Conservation (phyloP, 1,140 invertebrate genomes). For the Drosophila quadrilineata region DNA sequence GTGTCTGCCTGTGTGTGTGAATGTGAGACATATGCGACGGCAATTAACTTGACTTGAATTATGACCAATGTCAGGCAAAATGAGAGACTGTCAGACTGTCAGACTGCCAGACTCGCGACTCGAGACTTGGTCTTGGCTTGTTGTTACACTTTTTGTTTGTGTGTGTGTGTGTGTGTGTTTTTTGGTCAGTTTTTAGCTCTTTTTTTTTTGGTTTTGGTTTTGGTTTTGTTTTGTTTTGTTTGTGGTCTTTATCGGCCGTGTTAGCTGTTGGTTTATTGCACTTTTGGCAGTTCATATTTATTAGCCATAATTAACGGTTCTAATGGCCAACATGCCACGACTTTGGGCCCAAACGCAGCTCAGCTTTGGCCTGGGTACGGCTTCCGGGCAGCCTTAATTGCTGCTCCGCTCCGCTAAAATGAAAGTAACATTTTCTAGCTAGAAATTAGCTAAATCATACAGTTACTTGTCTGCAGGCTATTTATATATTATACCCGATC, state of each 20-base stretch:
- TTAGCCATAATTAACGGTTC: constrained; percentile 67
- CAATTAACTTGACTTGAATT: constrained; percentile 54
- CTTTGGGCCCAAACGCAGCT: background rate
- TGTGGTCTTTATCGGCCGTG: constrained; percentile 46
- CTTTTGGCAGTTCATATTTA: constrained; percentile 75
- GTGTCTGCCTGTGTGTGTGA: constrained; percentile 16
- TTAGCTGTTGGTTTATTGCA: constrained; percentile 61
- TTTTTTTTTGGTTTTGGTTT: background rate
- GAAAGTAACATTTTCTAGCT: constrained; percentile 19
- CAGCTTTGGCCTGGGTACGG: constrained; percentile 63
- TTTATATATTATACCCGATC: too few species aligned
- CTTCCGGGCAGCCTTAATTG: constrained; percentile 59
- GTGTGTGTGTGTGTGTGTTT: background rate
- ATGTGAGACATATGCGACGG: constrained; percentile 24
- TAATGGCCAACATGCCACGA: constrained; percentile 35
- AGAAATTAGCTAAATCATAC: too few species aligned
- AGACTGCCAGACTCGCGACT: background rate
- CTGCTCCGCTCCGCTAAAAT: constrained; percentile 7
- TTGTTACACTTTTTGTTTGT: constrained; percentile 8
- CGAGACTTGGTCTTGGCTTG: background rate
- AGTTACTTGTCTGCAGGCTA: too few species aligned
- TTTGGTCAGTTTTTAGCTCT: background rate
- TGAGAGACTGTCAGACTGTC: background rate
- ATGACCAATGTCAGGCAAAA: constrained; percentile 27
- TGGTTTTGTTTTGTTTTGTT: background rate